Conservation (phyloP, 2,113 vertebrate species). For the Silurus asotus region DNA sequence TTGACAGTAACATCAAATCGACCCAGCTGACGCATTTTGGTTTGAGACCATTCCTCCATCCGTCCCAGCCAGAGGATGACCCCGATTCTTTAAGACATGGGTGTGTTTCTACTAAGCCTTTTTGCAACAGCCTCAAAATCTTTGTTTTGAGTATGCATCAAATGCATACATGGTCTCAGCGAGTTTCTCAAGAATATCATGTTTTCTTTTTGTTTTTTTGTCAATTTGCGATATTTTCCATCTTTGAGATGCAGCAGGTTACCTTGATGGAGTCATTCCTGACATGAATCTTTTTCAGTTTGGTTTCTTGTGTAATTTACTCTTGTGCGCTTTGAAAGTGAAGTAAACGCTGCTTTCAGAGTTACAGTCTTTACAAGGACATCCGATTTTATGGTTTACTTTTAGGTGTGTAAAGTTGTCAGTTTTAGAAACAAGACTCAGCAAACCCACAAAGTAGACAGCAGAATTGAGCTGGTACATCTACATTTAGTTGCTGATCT, state of each 20-base stretch:
- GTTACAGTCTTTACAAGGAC: conserved; percentile 38
- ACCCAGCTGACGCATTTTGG: conserved; percentile 37
- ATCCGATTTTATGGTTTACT: conserved; percentile 36
- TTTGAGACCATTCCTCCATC: conserved; percentile 41
- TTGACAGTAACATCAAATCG: conserved; percentile 33
- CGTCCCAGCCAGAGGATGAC: conserved; percentile 21
- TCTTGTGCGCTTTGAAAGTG: conserved; percentile 46
- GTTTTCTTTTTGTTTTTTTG: conserved; percentile 55
- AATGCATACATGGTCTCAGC: conserved; percentile 45
- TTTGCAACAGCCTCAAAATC: conserved; percentile 42
- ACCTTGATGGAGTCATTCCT: conserved; percentile 45
- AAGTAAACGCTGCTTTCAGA: conserved; percentile 46
- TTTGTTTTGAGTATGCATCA: conserved; percentile 48
- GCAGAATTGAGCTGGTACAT: conserved; percentile 29
- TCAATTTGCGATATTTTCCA: conserved; percentile 33
- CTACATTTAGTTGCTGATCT: conserved; percentile 22
- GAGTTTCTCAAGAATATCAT: conserved; percentile 53
- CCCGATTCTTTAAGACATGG: conserved; percentile 42
- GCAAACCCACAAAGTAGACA: conserved; percentile 41
- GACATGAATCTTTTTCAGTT: conserved; percentile 36
- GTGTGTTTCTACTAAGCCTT: conserved; percentile 40
- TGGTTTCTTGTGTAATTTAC: conserved; percentile 40
- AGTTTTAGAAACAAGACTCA: conserved; percentile 35
- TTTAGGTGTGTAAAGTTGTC: conserved; percentile 30
- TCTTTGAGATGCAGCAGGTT: conserved; percentile 48